Conservation (phyloP, 1,140 invertebrate genomes). For the Penaeus japonicus region DNA sequence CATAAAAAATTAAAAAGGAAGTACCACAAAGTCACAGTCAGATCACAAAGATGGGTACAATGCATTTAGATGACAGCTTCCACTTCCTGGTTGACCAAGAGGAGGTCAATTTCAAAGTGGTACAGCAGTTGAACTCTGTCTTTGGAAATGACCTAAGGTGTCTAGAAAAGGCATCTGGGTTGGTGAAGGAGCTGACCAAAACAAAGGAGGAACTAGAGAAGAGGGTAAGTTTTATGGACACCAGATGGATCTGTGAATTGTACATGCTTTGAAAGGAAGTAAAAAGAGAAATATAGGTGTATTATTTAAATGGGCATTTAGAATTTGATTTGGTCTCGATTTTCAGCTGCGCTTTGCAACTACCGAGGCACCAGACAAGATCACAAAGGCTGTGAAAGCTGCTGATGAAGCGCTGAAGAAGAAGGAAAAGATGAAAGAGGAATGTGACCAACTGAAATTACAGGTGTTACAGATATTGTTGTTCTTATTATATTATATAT, state of each 20-base stretch:
- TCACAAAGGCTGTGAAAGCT: conserved; percentile 69
- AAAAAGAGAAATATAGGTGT: not conserved
- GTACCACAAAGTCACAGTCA: not conserved
- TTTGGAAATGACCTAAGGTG: conserved; percentile 68
- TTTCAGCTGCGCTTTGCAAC: conserved; percentile 71
- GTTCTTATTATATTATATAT: no score
- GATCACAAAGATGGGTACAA: not conserved
- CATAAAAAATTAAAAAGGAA: not conserved
- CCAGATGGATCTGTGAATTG: not conserved
- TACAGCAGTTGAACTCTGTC: conserved; percentile 67
- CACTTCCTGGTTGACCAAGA: conserved; percentile 48
- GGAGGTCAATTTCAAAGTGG: conserved; percentile 64
- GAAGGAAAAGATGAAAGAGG: conserved; percentile 67
- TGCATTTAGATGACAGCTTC: not conserved
- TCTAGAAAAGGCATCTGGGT: conserved; percentile 63
- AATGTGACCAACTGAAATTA: conserved; percentile 62
- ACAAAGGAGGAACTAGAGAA: conserved; percentile 68
- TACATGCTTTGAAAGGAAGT: not conserved
- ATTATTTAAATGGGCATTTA: not conserved
- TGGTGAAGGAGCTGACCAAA: conserved; percentile 64
- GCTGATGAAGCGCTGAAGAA: conserved; percentile 68
- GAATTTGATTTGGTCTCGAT: conserved; percentile 29
- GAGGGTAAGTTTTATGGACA: conserved; percentile 64
- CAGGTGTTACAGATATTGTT: not conserved
- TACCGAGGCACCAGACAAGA: conserved; percentile 70